Percentiles rank a stretch among this genome's conserved stretches.
Conservation (phyloP, 2,888 invertebrate species). For the Stenichneumon culpator region DNA sequence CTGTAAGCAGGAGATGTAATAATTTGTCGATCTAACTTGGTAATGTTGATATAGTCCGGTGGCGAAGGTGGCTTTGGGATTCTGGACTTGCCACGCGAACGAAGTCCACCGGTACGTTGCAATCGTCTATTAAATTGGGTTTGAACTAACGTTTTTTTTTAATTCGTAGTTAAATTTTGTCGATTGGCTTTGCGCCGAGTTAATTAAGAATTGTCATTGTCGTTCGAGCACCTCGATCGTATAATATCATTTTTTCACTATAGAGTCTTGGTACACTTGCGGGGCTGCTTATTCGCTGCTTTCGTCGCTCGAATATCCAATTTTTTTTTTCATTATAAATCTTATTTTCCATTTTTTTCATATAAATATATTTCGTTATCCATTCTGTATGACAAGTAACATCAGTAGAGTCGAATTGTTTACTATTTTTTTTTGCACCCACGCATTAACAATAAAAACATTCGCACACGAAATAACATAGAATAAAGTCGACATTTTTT, state of each 20-base stretch:
- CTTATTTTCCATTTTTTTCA: slow-evolving; percentile 49
- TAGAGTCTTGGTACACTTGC: slow-evolving; percentile 19
- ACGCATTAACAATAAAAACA: slow-evolving; percentile 67
- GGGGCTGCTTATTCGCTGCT: slow-evolving; percentile 33
- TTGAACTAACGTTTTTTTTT: slow-evolving; percentile 44
- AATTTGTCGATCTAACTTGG: slow-evolving; percentile 73
- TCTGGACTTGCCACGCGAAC: slow-evolving; percentile 83
- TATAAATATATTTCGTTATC: slow-evolving; percentile 85
- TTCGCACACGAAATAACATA: slow-evolving; percentile 43
- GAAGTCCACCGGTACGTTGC: slow-evolving; percentile 84
- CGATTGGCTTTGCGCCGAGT: slow-evolving; percentile 59
- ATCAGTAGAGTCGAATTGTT: slow-evolving; percentile 84
- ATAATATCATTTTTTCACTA: slow-evolving; percentile 4
- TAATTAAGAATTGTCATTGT: slow-evolving; percentile 4
- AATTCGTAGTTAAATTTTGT: slow-evolving; percentile 38
- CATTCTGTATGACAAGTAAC: slow-evolving; percentile 89
- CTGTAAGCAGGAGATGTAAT: slow-evolving; percentile 24
- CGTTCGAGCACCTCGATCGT: slow-evolving; percentile 9
- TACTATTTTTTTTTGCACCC: slow-evolving; percentile 70
- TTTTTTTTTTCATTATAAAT: neutral
- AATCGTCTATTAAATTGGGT: slow-evolving; percentile 37
- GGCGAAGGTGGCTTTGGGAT: slow-evolving; percentile 84
- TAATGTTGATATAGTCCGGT: slow-evolving; percentile 83
- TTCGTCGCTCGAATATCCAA: slow-evolving; percentile 26
- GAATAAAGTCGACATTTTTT: neutral